Conservation (phyloP, 2,113 vertebrate species). For the Epinephelus moara region DNA sequence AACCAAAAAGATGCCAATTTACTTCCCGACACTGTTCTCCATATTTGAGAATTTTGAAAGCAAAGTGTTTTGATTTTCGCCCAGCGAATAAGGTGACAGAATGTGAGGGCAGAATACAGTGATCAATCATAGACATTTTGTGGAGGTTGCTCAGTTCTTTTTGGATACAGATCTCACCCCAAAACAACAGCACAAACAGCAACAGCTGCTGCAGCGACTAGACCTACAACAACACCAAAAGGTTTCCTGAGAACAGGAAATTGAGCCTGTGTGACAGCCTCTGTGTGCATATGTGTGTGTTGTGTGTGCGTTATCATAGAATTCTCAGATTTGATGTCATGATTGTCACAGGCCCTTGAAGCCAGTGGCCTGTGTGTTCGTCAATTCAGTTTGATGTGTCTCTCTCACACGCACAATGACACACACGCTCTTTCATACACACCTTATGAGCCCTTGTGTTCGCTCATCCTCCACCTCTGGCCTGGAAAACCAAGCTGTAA, state of each 20-base stretch:
- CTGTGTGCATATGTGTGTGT: constrained; percentile 20
- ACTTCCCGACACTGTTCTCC: constrained; percentile 68
- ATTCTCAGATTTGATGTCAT: constrained; percentile 67
- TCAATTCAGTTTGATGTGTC: constrained; percentile 76
- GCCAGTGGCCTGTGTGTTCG: constrained; percentile 65
- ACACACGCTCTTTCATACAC: constrained; percentile 33
- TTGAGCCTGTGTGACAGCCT: constrained; percentile 48
- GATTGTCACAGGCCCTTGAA: constrained; percentile 71
- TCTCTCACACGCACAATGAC: constrained; percentile 25
- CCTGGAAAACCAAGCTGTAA: constrained; percentile 55
- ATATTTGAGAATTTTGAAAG: constrained; percentile 78
- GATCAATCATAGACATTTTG: constrained; percentile 79
- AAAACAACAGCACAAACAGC: constrained; percentile 68
- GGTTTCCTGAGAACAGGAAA: constrained; percentile 50
- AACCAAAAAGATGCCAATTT: constrained; percentile 83
- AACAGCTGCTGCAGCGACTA: constrained; percentile 65
- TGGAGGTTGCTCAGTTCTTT: constrained; percentile 63
- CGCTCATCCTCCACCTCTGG: constrained; percentile 54
- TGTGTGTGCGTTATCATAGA: constrained; percentile 36
- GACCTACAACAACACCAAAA: constrained; percentile 60
- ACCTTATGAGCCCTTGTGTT: constrained; percentile 59
- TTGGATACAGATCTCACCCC: constrained; percentile 50
- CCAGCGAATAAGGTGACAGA: constrained; percentile 64
- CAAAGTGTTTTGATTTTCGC: constrained; percentile 79
- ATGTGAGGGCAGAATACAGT: constrained; percentile 58